These are phyloP conservation scores for Agapornis canus DNA, from an alignment of 2,797 vertebrate species.

Conservation along the genomic window DNA sequence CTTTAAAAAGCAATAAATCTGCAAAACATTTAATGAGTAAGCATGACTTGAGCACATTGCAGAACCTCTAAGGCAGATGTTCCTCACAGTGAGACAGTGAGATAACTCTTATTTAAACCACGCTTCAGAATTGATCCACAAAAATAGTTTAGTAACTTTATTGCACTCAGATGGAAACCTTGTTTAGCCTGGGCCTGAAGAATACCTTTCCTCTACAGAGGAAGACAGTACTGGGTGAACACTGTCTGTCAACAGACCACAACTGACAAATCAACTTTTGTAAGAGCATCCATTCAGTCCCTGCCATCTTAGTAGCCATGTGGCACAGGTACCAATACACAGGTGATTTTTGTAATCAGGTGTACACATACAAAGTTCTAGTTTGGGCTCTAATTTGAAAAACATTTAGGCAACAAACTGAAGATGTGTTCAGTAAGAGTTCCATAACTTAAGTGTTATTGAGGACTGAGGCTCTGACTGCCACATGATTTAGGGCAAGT, in stretches of 20 bases:
- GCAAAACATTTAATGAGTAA: neutral
- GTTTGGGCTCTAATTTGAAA: neutral
- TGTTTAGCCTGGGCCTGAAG: neutral
- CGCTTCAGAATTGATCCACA: neutral
- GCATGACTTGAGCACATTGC: neutral
- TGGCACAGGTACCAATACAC: neutral
- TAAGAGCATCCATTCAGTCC: neutral
- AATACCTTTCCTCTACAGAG: neutral
- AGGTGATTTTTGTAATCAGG: neutral
- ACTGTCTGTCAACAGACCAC: fast-evolving
- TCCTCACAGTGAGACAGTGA: neutral
- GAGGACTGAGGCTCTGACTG: neutral
- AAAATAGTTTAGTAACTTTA: neutral
- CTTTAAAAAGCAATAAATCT: neutral
- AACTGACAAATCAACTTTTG: neutral
- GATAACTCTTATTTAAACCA: neutral
- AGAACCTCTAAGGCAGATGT: neutral
- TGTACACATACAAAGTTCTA: neutral
- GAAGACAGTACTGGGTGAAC: neutral
- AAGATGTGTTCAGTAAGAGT: neutral
- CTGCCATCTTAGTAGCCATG: neutral
- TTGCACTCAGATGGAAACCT: neutral
- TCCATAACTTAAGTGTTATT: neutral
- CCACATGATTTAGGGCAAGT: neutral
- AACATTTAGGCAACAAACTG: neutral